A percentile compares a stretch with the other conserved stretches of the same genome.
These are phyloP conservation scores for Protomyctophum bolini DNA, from an alignment of 2,113 vertebrate genomes.

Conservation along the genomic window DNA sequence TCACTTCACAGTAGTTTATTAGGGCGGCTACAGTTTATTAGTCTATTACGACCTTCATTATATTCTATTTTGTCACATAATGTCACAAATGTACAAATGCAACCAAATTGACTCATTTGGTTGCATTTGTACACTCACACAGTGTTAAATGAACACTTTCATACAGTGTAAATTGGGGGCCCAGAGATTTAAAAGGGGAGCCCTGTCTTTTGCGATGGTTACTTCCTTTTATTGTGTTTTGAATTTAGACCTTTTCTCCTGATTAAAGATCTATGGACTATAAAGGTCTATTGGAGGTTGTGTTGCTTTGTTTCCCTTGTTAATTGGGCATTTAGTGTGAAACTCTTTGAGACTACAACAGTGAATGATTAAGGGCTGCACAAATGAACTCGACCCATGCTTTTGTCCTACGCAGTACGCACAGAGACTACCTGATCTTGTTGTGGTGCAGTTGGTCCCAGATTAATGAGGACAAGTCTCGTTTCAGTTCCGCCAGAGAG, in stretches of 20 bases:
- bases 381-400: background rate
- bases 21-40: no score
- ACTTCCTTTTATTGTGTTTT: background rate
- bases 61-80: no score
- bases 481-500: slow-evolving; percentile 67
- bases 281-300: background rate
- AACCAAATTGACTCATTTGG: no score
- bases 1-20: no score
- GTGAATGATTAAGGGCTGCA: background rate
- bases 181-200: no score
- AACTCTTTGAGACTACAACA: background rate
- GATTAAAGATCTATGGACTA: background rate
- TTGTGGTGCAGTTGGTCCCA: slow-evolving; percentile 85
- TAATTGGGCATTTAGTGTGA: background rate
- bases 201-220: no score
- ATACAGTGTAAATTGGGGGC: no score
- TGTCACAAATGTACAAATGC: no score
- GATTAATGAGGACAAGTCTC: slow-evolving; percentile 78
- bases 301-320: background rate
- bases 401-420: background rate
- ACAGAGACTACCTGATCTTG: slow-evolving; percentile 70
- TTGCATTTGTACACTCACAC: no score
- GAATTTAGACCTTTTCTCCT: background rate
- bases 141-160: no score
- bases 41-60: no score